These are phyloP conservation scores for Glomeris maerens DNA, from an alignment of 1,140 invertebrate genomes.

Conservation along the genomic window DNA sequence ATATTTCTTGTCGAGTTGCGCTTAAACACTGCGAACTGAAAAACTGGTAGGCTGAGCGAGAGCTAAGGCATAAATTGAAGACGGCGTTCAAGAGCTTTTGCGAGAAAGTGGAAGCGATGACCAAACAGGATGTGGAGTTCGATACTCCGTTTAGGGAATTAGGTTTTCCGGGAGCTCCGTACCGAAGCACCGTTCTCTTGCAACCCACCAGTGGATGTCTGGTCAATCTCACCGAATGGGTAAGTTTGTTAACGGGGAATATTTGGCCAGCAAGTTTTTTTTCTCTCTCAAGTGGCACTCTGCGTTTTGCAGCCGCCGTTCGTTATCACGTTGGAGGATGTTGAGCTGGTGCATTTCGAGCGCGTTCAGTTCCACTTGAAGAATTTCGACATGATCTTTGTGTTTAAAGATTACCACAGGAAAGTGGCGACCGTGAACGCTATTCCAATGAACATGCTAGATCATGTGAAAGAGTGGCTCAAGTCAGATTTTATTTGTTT, in stretches of 20 bases:
- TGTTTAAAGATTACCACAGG: slow-evolving; percentile 93
- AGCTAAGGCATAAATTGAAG: slow-evolving; percentile 90
- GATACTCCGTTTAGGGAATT: slow-evolving; percentile 96
- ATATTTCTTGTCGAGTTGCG: neutral
- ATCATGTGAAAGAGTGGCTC: slow-evolving; percentile 98
- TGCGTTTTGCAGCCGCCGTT: slow-evolving; percentile 95
- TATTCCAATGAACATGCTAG: slow-evolving; percentile 95
- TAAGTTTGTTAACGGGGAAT: slow-evolving; percentile 34
- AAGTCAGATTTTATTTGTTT: slow-evolving; percentile 49
- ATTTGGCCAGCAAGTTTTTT: slow-evolving; percentile 4
- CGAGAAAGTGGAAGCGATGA: slow-evolving; percentile 91
- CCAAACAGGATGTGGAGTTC: slow-evolving; percentile 95
- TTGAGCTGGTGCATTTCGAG: slow-evolving; percentile 97
- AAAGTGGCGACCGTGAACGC: slow-evolving; percentile 94
- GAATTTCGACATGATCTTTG: slow-evolving; percentile 99
- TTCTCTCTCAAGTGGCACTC: neutral
- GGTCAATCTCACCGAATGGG: slow-evolving; percentile 96
- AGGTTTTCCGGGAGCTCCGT: slow-evolving; percentile 95
- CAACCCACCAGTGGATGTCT: slow-evolving; percentile 94
- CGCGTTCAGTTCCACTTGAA: slow-evolving; percentile 95
- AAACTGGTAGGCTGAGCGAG: slow-evolving; percentile 71
- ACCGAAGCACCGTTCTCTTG: slow-evolving; percentile 83
- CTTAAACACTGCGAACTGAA: too few species aligned
- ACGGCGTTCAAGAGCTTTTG: slow-evolving; percentile 96
- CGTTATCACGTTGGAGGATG: slow-evolving; percentile 92